Evolutionary conservation across 2,888 invertebrate genomes (phyloP).

Genomic region (Diarsia brunnea): DNA sequence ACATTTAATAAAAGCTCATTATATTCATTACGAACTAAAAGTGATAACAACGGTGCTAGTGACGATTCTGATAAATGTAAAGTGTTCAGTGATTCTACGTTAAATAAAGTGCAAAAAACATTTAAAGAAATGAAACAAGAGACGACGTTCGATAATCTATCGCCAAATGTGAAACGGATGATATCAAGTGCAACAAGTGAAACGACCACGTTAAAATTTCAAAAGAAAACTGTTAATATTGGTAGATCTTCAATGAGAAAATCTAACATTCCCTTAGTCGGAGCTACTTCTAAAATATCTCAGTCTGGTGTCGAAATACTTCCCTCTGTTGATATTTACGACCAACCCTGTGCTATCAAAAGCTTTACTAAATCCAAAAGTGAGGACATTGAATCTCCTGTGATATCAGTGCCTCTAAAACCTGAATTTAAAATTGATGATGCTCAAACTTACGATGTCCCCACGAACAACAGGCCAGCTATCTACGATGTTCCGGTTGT

Average conservation of each 20-base stretch:
- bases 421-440: constrained; percentile 83
- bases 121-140: constrained; percentile 81
- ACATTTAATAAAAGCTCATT: constrained; percentile 86
- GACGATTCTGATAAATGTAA: constrained; percentile 77
- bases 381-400: constrained; percentile 74
- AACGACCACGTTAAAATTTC: constrained; percentile 84
- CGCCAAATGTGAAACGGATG: constrained; percentile 92
- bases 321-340: constrained; percentile 87
- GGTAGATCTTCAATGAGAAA: constrained; percentile 83
- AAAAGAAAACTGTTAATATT: constrained; percentile 81
- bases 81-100: constrained; percentile 78
- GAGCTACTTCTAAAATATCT: constrained; percentile 89
- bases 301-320: constrained; percentile 88
- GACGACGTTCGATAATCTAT: constrained; percentile 89
- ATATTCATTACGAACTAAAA: constrained; percentile 85
- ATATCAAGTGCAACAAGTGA: constrained; percentile 89
- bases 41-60: constrained; percentile 84
- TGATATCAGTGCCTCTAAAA: constrained; percentile 69
- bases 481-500: constrained; percentile 87
- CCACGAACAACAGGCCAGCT: constrained; percentile 85
- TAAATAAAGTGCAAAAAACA: constrained; percentile 80
- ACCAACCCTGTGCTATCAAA: constrained; percentile 81
- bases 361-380: constrained; percentile 70
- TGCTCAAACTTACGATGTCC: constrained; percentile 85
- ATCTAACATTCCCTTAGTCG: constrained; percentile 88